These are phyloP conservation scores for Cryptosula pallasiana DNA, from an alignment of 2,888 invertebrate species.

Conservation along the genomic window DNA sequence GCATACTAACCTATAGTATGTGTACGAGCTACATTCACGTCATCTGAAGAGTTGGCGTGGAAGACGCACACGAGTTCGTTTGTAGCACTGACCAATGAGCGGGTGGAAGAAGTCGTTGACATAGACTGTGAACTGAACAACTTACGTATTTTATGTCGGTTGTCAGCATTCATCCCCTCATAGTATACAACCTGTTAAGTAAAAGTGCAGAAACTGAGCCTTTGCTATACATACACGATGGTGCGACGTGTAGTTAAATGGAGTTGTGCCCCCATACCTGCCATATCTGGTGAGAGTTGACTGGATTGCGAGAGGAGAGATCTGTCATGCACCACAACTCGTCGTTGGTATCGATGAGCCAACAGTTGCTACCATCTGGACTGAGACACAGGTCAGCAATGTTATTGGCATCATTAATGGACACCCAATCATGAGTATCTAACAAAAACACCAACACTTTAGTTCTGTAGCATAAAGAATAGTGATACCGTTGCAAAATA, in stretches of 20 bases:
- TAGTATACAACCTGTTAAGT: not conserved
- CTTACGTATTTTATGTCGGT: not conserved
- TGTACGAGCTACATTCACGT: not conserved
- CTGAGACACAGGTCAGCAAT: not conserved
- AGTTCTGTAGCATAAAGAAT: no score
- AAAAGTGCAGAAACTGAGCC: not conserved
- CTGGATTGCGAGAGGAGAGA: not conserved
- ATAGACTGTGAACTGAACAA: not conserved
- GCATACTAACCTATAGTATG: not conserved
- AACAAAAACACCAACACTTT: no score
- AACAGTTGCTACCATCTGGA: not conserved
- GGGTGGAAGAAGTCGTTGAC: not conserved
- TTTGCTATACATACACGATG: no score
- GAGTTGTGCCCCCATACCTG: not conserved
- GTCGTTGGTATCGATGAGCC: not conserved
- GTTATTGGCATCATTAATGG: slow-evolving; percentile 13
- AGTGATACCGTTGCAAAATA: no score
- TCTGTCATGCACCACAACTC: slow-evolving; percentile 2
- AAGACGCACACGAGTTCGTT: not conserved
- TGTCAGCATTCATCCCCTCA: not conserved
- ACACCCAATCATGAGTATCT: not conserved
- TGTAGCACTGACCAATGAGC: not conserved
- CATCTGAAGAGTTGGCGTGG: not conserved
- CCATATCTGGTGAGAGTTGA: not conserved
- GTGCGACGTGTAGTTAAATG: no score